These are phyloP conservation scores for Bujurquina vittata DNA, from an alignment of 2,113 vertebrate species.

Conservation along the genomic window DNA sequence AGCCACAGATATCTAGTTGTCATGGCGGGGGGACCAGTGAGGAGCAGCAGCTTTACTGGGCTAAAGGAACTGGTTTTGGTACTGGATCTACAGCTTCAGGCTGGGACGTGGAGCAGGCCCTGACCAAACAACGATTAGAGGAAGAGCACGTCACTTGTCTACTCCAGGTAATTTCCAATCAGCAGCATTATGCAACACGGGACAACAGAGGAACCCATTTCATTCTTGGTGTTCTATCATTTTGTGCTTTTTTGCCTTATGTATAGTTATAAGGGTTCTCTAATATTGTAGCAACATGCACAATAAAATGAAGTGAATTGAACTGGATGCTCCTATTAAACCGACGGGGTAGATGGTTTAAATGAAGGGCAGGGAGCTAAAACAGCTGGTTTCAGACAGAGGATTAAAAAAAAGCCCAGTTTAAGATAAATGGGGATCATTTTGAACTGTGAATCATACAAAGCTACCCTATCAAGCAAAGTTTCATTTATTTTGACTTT, in stretches of 20 bases:
- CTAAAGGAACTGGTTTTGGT: constrained; percentile 97
- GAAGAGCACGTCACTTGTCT: constrained; percentile 98
- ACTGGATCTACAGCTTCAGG: constrained; percentile 98
- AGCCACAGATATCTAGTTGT: constrained; percentile 92
- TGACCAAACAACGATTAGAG: constrained; percentile 97
- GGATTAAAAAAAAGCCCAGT: background rate
- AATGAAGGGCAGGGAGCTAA: background rate
- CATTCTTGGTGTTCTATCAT: background rate
- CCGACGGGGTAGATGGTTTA: background rate
- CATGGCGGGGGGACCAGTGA: constrained; percentile 89
- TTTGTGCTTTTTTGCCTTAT: background rate
- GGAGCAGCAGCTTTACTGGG: constrained; percentile 98
- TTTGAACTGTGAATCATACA: background rate
- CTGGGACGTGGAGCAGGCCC: constrained; percentile 98
- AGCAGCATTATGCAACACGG: background rate
- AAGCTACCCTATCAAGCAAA: background rate
- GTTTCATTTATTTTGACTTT: background rate
- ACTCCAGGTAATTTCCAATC: constrained; percentile 81
- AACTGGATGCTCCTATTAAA: no score
- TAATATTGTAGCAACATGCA: background rate
- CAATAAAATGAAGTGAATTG: background rate
- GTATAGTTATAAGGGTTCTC: no score
- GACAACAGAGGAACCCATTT: background rate
- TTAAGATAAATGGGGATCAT: background rate
- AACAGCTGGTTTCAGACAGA: background rate